phyloP scores from a whole-genome alignment of 2,888 invertebrate genomes.

The Aleiodes testaceus region DNA sequence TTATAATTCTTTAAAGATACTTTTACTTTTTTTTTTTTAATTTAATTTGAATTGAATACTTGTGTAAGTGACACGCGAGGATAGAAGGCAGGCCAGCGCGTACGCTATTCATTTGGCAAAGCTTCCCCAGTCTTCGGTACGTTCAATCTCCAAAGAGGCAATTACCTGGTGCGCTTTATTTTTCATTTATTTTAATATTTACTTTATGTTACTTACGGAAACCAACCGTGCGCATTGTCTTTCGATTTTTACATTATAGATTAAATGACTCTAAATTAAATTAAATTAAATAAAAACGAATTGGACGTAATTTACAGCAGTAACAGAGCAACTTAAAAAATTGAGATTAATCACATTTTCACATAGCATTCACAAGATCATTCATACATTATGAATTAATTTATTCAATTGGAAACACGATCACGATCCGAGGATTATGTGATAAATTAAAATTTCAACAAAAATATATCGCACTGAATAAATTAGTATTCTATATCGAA shows the following conservation, averaged over 20 bases:
- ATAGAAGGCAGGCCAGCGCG: constrained; percentile 69
- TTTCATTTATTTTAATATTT: constrained; percentile 42
- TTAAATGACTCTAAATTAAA: constrained; percentile 30
- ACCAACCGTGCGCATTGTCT: constrained; percentile 66
- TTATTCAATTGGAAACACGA: constrained; percentile 30
- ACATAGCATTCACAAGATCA: constrained; percentile 50
- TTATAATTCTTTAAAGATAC: constrained; percentile 52
- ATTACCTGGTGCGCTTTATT: constrained; percentile 71
- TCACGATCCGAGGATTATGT: constrained; percentile 31
- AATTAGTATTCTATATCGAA: constrained; percentile 70
- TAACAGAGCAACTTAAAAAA: constrained; percentile 4
- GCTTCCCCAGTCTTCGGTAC: constrained; percentile 70
- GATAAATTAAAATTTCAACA: no score
- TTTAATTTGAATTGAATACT: constrained; percentile 68
- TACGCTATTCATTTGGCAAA: constrained; percentile 69
- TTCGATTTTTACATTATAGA: constrained; percentile 45
- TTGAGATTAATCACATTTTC: constrained; percentile 46
- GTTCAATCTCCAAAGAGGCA: constrained; percentile 71
- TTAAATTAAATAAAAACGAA: background rate
- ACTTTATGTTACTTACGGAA: constrained; percentile 65
- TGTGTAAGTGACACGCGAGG: constrained; percentile 70
- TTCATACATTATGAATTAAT: constrained; percentile 41
- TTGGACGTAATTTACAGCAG: background rate
- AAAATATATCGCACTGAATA: constrained; percentile 44
- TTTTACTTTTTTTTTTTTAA: constrained; percentile 49